A percentile compares a stretch with the other conserved stretches of the same genome.
Conservation (phyloP, 2,888 invertebrate species). For the Lasiommata megera region DNA sequence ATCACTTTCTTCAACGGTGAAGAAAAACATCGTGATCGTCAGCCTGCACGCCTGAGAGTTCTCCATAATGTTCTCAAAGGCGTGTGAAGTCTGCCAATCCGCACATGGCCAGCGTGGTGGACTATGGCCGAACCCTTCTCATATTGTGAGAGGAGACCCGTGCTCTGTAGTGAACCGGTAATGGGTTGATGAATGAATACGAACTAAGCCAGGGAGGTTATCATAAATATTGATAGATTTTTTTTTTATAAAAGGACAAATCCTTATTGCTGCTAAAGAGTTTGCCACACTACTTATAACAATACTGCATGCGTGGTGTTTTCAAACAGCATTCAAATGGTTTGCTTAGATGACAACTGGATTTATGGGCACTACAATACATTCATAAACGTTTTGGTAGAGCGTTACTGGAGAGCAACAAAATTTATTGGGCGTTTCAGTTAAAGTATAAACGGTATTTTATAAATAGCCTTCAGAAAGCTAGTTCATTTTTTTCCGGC, state of each 20-base stretch:
- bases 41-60: too few species aligned
- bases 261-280: neutral
- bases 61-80: too few species aligned
- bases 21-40: too few species aligned
- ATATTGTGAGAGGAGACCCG: too few species aligned
- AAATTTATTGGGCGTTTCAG: neutral
- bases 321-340: slow-evolving; percentile 31
- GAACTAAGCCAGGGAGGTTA: too few species aligned
- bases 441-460: neutral
- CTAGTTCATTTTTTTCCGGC: neutral
- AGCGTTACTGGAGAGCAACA: neutral
- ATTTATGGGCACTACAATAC: slow-evolving; percentile 11
- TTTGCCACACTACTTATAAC: slow-evolving; percentile 12
- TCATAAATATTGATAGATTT: too few species aligned
- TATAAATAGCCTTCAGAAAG: neutral
- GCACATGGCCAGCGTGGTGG: too few species aligned
- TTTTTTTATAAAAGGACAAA: neutral
- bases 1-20: too few species aligned
- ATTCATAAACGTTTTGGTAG: slow-evolving; percentile 9
- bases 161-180: too few species aligned
- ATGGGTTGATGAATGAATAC: too few species aligned
- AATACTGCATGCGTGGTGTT: slow-evolving; percentile 22
- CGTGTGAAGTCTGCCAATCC: too few species aligned
- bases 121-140: too few species aligned
- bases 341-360: slow-evolving; percentile 23